phyloP scores from a whole-genome alignment of 2,888 invertebrate genomes.

The Flabesymbios commensalis region DNA sequence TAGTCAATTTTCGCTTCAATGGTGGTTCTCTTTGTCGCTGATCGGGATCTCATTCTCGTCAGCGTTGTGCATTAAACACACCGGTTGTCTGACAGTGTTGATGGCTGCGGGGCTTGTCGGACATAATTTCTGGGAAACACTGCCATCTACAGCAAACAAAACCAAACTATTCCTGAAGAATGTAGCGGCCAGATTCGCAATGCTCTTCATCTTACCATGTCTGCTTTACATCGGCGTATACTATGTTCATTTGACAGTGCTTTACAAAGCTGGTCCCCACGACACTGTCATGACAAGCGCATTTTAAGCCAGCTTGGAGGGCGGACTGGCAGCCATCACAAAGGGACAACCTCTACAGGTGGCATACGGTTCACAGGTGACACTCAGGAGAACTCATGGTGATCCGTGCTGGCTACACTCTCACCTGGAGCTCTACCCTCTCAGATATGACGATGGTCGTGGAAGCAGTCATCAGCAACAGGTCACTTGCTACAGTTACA shows the following conservation, averaged over 20 bases:
- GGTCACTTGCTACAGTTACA: conserved; percentile 88
- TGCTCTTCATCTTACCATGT: conserved; percentile 69
- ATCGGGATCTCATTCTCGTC: no score
- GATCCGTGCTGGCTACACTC: conserved; percentile 93
- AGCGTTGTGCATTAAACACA: conserved; percentile 92
- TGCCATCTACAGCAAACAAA: conserved; percentile 50
- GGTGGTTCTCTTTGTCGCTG: no score
- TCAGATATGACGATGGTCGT: conserved; percentile 84
- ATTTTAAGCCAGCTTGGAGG: conserved; percentile 91
- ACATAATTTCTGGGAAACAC: conserved; percentile 76
- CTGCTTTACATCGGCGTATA: conserved; percentile 79
- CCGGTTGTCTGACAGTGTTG: conserved; percentile 70
- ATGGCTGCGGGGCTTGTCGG: conserved; percentile 74
- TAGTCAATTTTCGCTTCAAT: no score
- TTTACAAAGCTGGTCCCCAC: conserved; percentile 91
- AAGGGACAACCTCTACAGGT: conserved; percentile 89
- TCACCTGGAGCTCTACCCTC: conserved; percentile 85
- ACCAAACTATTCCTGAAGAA: conserved; percentile 56
- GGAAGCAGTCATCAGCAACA: conserved; percentile 97
- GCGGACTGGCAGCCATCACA: conserved; percentile 91
- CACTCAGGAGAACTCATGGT: conserved; percentile 84
- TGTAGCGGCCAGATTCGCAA: conserved; percentile 64
- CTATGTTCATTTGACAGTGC: conserved; percentile 78
- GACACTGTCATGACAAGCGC: conserved; percentile 97
- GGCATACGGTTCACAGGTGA: conserved; percentile 93